These are phyloP conservation scores for Callopanchax toddi DNA, from an alignment of 2,113 vertebrate genomes.

Conservation along the genomic window DNA sequence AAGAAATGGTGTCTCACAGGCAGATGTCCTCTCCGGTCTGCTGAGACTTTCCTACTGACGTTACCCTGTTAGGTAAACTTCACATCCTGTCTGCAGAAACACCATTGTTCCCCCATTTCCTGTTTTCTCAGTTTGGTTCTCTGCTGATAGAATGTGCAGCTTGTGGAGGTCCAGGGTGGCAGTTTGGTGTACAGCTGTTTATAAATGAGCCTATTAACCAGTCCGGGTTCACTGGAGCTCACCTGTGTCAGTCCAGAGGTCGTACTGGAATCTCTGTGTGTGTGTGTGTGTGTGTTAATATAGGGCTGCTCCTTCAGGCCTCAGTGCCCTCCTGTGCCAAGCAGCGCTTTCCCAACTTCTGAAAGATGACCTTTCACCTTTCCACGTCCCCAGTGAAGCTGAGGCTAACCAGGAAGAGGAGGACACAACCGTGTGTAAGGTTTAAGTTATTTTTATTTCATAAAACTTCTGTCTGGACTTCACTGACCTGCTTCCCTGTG, in stretches of 20 bases:
- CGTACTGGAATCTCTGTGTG: background rate
- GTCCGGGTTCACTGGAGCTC: too few species aligned
- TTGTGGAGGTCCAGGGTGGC: too few species aligned
- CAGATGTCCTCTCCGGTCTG: background rate
- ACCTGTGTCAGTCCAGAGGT: too few species aligned
- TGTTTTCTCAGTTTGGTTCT: constrained; percentile 34
- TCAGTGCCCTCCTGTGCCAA: constrained; percentile 79
- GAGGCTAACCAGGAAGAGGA: constrained; percentile 53
- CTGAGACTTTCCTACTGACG: background rate
- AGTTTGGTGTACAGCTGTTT: too few species aligned
- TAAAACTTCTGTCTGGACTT: too few species aligned
- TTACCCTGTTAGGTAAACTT: constrained; percentile 36
- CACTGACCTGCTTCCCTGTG: too few species aligned
- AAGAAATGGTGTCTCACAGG: background rate
- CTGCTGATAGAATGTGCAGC: constrained; percentile 7
- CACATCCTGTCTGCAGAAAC: constrained; percentile 62
- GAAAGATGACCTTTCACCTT: constrained; percentile 79
- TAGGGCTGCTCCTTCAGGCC: constrained; percentile 78
- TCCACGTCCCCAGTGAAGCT: constrained; percentile 69
- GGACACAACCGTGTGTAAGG: constrained; percentile 73
- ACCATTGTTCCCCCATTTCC: constrained; percentile 68
- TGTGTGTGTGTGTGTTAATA: constrained; percentile 16
- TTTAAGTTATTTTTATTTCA: background rate
- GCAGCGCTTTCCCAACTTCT: constrained; percentile 79
- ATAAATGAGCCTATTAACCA: too few species aligned